Evolutionary conservation across 2,113 vertebrate genomes (phyloP).

Genomic region (Diphyllodes magnificus): DNA sequence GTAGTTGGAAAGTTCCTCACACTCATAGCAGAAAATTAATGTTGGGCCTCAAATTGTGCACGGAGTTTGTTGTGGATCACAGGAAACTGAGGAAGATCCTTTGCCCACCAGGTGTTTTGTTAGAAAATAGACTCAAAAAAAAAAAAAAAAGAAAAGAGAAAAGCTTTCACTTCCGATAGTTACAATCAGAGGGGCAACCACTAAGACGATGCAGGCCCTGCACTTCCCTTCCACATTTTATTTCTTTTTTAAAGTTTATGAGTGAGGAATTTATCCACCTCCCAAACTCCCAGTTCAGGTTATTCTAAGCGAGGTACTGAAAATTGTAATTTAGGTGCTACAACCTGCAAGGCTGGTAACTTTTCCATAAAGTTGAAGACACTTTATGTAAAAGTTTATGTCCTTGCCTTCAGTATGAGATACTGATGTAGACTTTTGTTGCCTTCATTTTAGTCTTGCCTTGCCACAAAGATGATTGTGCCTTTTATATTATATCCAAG

Average conservation of each 20-base stretch:
- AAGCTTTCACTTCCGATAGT: background rate
- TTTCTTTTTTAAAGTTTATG: background rate
- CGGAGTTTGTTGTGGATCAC: background rate
- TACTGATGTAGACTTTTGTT: background rate
- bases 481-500: no score
- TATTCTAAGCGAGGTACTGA: background rate
- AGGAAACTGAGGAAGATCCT: background rate
- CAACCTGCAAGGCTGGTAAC: background rate
- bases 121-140: background rate
- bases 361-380: background rate
- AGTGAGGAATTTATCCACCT: background rate
- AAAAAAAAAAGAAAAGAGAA: background rate
- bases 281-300: background rate
- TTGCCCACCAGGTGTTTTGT: background rate
- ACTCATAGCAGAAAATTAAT: background rate
- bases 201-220: background rate
- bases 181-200: background rate
- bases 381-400: background rate
- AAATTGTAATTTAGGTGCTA: background rate
- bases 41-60: background rate
- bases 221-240: background rate
- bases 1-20: background rate
- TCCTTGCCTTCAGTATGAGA: background rate
- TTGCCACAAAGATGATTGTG: background rate
- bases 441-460: background rate